Percentiles rank a stretch among this genome's conserved stretches.
These are phyloP conservation scores for Telenomus remus DNA, from an alignment of 1,140 invertebrate genomes.

Conservation along the genomic window DNA sequence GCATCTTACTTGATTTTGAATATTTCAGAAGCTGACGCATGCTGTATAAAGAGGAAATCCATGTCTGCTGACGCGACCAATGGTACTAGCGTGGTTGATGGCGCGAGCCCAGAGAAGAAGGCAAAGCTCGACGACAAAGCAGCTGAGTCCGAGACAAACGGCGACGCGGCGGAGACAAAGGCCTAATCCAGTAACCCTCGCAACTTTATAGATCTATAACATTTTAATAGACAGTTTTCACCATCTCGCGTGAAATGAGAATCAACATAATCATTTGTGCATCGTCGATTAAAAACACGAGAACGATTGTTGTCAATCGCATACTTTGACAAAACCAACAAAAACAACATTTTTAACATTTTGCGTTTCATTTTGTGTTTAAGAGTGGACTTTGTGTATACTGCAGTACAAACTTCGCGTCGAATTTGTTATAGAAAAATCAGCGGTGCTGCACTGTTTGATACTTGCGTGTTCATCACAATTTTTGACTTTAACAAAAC, in stretches of 20 bases:
- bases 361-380: slow-evolving; percentile 57
- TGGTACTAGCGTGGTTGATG: slow-evolving; percentile 72
- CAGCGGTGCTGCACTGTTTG: slow-evolving; percentile 33
- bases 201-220: slow-evolving; percentile 64
- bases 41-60: slow-evolving; percentile 84
- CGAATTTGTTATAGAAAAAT: slow-evolving; percentile 4
- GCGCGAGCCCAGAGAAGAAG: slow-evolving; percentile 82
- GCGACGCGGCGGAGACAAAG: slow-evolving; percentile 78
- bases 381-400: slow-evolving; percentile 60
- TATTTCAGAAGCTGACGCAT: slow-evolving; percentile 59
- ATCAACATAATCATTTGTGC: slow-evolving; percentile 66
- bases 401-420: slow-evolving; percentile 35
- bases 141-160: slow-evolving; percentile 76
- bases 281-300: slow-evolving; percentile 57
- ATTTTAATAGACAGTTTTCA: slow-evolving; percentile 67
- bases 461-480: slow-evolving; percentile 30
- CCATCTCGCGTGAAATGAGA: slow-evolving; percentile 65
- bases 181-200: slow-evolving; percentile 77
- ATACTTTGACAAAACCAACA: slow-evolving; percentile 32
- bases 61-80: slow-evolving; percentile 76
- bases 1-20: too few species aligned
- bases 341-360: slow-evolving; percentile 54
- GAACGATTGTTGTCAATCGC: slow-evolving; percentile 52
- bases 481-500: slow-evolving; percentile 41
- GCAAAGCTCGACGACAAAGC: slow-evolving; percentile 81